Percentiles rank a stretch among this genome's conserved stretches.
These are phyloP conservation scores for Mactromeris polynyma DNA, from an alignment of 2,888 invertebrate species.

Conservation along the genomic window DNA sequence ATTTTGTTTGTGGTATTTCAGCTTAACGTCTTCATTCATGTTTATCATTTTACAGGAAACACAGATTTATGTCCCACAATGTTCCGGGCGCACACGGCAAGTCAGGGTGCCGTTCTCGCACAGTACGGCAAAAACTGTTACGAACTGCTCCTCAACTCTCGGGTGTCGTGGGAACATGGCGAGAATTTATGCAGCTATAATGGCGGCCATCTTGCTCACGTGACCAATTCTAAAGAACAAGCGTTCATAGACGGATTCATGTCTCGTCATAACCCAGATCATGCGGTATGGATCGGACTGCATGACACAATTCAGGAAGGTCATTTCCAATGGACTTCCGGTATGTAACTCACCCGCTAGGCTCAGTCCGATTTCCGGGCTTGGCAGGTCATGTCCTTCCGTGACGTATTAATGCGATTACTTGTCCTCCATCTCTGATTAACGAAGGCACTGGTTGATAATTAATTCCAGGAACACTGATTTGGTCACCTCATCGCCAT, in stretches of 20 bases:
- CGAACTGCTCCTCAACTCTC: slow-evolving; percentile 35
- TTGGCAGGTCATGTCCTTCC: no score
- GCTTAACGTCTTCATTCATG: no score
- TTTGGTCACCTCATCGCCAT: no score
- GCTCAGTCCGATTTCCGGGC: no score
- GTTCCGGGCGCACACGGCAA: background rate
- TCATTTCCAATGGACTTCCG: slow-evolving; percentile 51
- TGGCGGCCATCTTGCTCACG: slow-evolving; percentile 45
- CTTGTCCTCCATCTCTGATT: no score
- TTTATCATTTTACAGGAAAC: slow-evolving; percentile 30
- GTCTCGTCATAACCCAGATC: slow-evolving; percentile 27
- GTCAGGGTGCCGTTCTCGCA: slow-evolving; percentile 26
- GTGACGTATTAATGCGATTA: no score
- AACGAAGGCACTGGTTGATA: no score
- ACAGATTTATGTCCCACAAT: slow-evolving; percentile 32
- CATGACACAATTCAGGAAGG: slow-evolving; percentile 42
- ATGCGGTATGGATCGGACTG: slow-evolving; percentile 53
- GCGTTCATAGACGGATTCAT: slow-evolving; percentile 47
- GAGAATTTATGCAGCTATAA: slow-evolving; percentile 37
- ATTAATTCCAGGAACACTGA: no score
- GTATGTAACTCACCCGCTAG: no score
- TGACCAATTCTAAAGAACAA: slow-evolving; percentile 42
- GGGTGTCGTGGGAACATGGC: slow-evolving; percentile 40
- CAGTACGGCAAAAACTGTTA: slow-evolving; percentile 50
- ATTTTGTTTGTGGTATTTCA: no score